Percentiles rank a stretch among this genome's conserved stretches.
phyloP scores from a whole-genome alignment of 2,888 invertebrate species.

The Plebejus melissa region DNA sequence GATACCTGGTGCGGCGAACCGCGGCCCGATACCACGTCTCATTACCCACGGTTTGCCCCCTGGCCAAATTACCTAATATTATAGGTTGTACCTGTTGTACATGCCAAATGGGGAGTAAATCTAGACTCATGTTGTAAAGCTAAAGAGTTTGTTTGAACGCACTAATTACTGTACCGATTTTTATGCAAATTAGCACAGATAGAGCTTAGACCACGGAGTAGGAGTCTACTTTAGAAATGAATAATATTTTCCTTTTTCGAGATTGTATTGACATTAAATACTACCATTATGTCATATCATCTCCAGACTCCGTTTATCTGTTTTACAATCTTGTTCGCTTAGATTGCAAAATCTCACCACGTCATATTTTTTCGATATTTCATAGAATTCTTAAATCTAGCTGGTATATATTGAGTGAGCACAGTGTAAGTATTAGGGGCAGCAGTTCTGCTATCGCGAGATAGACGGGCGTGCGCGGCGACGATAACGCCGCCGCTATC shows the following conservation, averaged over 20 bases:
- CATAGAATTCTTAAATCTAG: neutral
- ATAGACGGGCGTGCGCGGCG: conserved; percentile 49
- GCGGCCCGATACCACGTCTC: conserved; percentile 31
- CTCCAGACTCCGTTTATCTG: neutral
- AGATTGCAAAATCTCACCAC: neutral
- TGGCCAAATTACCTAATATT: conserved; percentile 24
- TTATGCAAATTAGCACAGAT: no score
- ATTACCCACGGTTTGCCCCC: conserved; percentile 31
- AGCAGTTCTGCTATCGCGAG: conserved; percentile 38
- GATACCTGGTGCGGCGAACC: conserved; percentile 33
- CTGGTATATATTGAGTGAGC: conserved; percentile 1
- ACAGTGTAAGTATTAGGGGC: conserved; percentile 20
- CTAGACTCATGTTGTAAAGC: no score
- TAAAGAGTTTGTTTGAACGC: no score
- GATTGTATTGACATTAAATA: neutral
- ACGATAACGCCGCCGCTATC: conserved; percentile 46
- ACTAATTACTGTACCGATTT: no score
- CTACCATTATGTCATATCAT: no score
- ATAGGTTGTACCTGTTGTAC: neutral
- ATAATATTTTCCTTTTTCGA: neutral
- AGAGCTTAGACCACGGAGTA: no score
- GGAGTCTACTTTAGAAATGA: no score
- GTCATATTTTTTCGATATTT: neutral
- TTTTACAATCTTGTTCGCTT: neutral
- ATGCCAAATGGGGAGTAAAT: no score